Evolutionary conservation across 2,888 invertebrate species (phyloP), one percentile per base, ranked within the genome.

Genomic region (Amblyjoppa fuscipennis): DNA sequence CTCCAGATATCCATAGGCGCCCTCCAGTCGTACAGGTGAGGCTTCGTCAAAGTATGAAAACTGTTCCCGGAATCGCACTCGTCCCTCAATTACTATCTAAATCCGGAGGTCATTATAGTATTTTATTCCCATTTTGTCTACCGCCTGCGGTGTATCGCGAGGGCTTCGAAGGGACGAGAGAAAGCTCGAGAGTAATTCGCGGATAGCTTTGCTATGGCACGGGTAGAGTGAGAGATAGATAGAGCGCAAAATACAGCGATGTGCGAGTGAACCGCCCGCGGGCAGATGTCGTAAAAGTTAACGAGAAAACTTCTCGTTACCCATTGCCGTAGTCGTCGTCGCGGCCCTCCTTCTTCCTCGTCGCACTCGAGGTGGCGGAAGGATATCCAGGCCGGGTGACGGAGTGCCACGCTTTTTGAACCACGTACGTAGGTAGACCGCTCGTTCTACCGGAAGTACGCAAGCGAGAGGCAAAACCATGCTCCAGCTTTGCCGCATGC

Each of bases 281-380:
- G 71, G 70, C 53, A 75, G 80, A 80, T 80, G 84, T 64, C 80
- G 74, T 64, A 64, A 73, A 73, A 81, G 74, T 83, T 83, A 83
- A 83, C 83, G 83, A 83, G 83, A 83, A 83, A 83, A 83, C 70
- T 83, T 79, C 53, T 45, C 68, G 73, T 51, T 83, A 59, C 38
- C 53, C 70, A 79, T 83, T 80, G 70, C 69, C 38, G 61, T 70
- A 34, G 53, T 64, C 64, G 74, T 49, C 51, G 64, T 53, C 59
- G 45, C 76, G 28, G 25, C 45, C 59, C 61, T 75, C 61, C 51
- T 53, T 53, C 76, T n/a, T 64, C 6, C 20, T 53, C 53, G 51
- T 73, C 73, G 49, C 56, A 16, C 53, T 59, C 34, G 38, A 6
- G 31, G n/a, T 49, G 53, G 16, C 45, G 56, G 64, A 45, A 25